Evolutionary conservation across 2,113 vertebrate species (phyloP).

Genomic region (Nibea albiflora): DNA sequence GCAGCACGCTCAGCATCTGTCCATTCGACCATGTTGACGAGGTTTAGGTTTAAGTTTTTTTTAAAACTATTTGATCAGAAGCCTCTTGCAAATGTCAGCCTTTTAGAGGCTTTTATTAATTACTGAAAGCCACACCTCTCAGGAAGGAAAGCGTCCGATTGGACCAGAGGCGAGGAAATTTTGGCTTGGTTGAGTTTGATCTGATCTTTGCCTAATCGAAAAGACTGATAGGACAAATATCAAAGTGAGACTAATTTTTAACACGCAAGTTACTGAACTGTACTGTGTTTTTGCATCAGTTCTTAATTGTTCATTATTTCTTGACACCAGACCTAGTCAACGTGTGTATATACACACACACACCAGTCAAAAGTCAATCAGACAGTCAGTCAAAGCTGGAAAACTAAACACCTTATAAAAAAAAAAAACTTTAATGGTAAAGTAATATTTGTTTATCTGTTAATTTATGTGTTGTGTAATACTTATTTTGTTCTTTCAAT

Average conservation of each 20-base stretch:
- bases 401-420: not conserved
- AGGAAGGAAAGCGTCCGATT: conserved; percentile 23
- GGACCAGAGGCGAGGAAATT: conserved; percentile 5
- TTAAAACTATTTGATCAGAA: conserved; percentile 1
- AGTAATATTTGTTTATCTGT: not conserved
- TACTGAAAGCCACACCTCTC: conserved; percentile 41
- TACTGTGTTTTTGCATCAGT: not conserved
- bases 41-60: not conserved
- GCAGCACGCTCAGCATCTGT: conserved; percentile 66
- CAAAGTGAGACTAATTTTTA: not conserved
- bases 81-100: not conserved
- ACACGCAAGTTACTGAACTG: not conserved
- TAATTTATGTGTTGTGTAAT: not conserved
- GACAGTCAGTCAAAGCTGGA: not conserved
- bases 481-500: not conserved
- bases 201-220: not conserved
- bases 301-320: not conserved
- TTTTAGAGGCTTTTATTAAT: conserved; percentile 41
- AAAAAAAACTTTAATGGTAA: not conserved
- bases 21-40: conserved; percentile 75
- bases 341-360: too few relatives aligned
- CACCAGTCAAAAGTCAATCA: too few relatives aligned
- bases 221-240: not conserved
- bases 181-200: not conserved
- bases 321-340: not conserved